Evolutionary conservation across 1,140 invertebrate genomes (phyloP), one percentile per base, ranked within the genome.

Genomic region (Rhagoletis zephyria): DNA sequence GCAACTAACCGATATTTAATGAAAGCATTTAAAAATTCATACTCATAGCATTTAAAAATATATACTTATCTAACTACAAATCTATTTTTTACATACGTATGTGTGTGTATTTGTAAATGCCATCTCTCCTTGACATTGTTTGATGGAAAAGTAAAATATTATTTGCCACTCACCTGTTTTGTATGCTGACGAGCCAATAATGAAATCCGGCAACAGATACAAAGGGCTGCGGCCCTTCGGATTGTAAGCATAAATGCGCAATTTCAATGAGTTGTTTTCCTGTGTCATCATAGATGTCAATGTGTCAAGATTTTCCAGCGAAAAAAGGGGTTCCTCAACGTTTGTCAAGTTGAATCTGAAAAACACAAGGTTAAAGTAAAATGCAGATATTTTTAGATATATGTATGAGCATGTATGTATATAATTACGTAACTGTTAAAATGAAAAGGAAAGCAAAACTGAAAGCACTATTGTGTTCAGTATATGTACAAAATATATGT

Each of bases 101-200:
- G 30, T 67, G 10, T 12, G 9, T 42, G 7, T 9, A 42, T 67
- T 67, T 42, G 42, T 63, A 48, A 40, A 74, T 14, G 12, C 10
- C 14, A 51, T n/a, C 64, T 40, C 2, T 6, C 9, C 12, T 67
- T 67, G 19, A 42, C 40, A 67, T 67, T 85, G 5, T 85, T 85
- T 45, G 42, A 5, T 5, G 30, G 7, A n/a, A 74, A 45, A 74
- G 16, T 40, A 14, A 6, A 42, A 3, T 0, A 19, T 6, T 74
- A 40, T 40, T 51, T 74, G 1, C 6, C 14, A 91, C 90, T 91
- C 89, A 93, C 92, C 92, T 92, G 91, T 90, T 89, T 90, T 92
- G 89, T 92, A 92, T 89, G 90, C 89, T 90, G 90, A 91, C 88
- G 90, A 92, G 88, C 92, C 92, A 91, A 93, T 92, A 89, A 91